Evolutionary conservation across 2,797 vertebrate genomes (phyloP).

Genomic region (Onychomys arenicola): DNA sequence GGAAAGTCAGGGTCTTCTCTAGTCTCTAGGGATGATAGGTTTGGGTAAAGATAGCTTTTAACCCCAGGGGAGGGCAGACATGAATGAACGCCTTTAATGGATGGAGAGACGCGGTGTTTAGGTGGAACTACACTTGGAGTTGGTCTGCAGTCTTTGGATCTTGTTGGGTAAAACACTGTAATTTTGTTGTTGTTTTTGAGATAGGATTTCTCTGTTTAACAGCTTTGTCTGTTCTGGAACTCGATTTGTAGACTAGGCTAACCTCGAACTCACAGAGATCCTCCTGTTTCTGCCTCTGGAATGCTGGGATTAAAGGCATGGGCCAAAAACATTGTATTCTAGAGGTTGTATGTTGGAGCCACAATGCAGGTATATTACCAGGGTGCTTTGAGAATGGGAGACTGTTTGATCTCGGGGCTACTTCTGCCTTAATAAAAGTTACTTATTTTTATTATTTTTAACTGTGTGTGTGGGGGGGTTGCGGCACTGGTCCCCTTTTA

Average conservation of each 20-base stretch:
- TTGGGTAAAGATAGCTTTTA: not conserved
- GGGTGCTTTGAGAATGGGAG: not conserved
- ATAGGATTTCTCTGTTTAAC: not conserved
- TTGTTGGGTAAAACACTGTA: not conserved
- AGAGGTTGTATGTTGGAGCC: not conserved
- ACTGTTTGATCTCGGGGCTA: not conserved
- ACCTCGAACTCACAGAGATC: not conserved
- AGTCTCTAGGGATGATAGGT: not conserved
- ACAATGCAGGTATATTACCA: not conserved
- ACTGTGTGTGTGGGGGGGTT: not conserved
- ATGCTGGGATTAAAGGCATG: not conserved
- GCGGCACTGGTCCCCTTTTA: not conserved
- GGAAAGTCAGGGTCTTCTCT: not conserved
- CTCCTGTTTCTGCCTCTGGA: not conserved
- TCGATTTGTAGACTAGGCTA: not conserved
- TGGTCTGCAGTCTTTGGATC: not conserved
- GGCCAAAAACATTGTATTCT: not conserved
- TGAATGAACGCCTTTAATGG: not conserved
- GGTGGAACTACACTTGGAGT: not conserved
- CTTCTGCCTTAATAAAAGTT: not conserved
- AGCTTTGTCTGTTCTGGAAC: not conserved
- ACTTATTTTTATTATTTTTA: not conserved
- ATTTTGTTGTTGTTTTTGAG: not conserved
- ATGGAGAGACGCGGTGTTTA: not conserved
- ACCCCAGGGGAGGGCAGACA: not conserved